Percentiles rank a stretch among this genome's conserved stretches.
Evolutionary conservation across 2,888 invertebrate species (phyloP).

Genomic region (Anagyrus pseudococci): DNA sequence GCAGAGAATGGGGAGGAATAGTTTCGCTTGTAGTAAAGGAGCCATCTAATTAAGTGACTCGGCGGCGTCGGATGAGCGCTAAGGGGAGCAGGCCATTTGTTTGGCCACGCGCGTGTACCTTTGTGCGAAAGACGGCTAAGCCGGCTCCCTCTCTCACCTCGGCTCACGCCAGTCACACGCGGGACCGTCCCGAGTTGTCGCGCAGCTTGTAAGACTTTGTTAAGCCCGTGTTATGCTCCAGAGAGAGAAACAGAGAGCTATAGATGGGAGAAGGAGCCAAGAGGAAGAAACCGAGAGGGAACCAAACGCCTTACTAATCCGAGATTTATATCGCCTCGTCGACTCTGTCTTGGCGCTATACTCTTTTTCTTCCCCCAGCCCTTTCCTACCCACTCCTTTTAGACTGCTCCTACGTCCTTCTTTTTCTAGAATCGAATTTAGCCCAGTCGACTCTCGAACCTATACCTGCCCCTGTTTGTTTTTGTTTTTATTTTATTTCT

Average conservation of each 20-base stretch:
- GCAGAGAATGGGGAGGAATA: background rate
- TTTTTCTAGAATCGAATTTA: background rate
- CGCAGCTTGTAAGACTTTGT: slow-evolving; percentile 37
- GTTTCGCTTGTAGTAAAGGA: background rate
- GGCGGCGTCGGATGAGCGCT: slow-evolving; percentile 6
- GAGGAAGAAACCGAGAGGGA: too few species aligned
- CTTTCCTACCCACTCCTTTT: background rate
- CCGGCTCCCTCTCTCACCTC: background rate
- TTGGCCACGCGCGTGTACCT: background rate
- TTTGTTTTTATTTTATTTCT: too few species aligned
- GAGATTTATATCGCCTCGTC: slow-evolving; percentile 58
- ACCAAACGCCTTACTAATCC: slow-evolving; percentile 52
- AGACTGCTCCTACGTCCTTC: background rate
- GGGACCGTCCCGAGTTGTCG: slow-evolving; percentile 31
- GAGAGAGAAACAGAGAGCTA: slow-evolving; percentile 34
- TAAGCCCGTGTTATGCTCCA: slow-evolving; percentile 38
- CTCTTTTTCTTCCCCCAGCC: background rate
- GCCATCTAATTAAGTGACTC: background rate
- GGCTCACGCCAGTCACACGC: slow-evolving; percentile 8
- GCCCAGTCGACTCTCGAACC: too few species aligned
- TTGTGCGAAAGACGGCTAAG: too few species aligned
- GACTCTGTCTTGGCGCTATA: slow-evolving; percentile 5
- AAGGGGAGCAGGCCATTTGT: slow-evolving; percentile 2
- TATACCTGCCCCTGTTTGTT: too few species aligned
- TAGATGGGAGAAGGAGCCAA: background rate